These are phyloP conservation scores for Yponomeuta evonymella DNA, from an alignment of 2,888 invertebrate genomes.

Conservation along the genomic window DNA sequence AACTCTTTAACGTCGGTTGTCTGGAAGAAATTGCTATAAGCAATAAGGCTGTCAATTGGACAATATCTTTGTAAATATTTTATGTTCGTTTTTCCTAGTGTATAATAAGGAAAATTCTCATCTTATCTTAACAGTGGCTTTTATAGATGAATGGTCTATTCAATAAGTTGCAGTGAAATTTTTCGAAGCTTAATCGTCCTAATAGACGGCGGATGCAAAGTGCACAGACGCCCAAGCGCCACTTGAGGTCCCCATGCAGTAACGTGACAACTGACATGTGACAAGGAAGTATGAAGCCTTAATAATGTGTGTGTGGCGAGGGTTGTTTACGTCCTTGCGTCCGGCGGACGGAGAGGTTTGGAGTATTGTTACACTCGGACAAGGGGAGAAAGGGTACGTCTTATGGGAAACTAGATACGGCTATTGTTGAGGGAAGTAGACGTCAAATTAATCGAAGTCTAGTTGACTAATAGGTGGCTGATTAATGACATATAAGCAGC, in stretches of 20 bases:
- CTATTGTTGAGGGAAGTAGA: background rate
- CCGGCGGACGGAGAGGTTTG: background rate
- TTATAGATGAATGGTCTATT: too few relatives aligned
- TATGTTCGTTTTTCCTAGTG: too few relatives aligned
- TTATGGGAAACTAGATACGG: background rate
- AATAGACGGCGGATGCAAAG: background rate
- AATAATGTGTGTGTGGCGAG: constrained; percentile 1
- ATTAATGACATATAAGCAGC: too few relatives aligned
- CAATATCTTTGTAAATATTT: too few relatives aligned
- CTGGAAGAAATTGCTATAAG: too few relatives aligned
- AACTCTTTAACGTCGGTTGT: too few relatives aligned
- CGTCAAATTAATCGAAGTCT: background rate
- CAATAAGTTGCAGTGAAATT: background rate
- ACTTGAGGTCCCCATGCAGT: background rate
- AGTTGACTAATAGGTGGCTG: background rate
- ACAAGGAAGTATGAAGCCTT: constrained; percentile 1
- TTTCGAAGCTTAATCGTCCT: background rate
- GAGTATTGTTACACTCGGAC: background rate
- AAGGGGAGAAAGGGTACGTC: background rate
- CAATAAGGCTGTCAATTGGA: too few relatives aligned
- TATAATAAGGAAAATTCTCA: too few relatives aligned
- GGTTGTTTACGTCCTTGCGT: background rate
- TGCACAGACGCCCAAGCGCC: background rate
- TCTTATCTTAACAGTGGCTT: too few relatives aligned
- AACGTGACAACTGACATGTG: background rate